phyloP scores from a whole-genome alignment of 2,113 vertebrate genomes.

The Phyllopteryx taeniolatus region DNA sequence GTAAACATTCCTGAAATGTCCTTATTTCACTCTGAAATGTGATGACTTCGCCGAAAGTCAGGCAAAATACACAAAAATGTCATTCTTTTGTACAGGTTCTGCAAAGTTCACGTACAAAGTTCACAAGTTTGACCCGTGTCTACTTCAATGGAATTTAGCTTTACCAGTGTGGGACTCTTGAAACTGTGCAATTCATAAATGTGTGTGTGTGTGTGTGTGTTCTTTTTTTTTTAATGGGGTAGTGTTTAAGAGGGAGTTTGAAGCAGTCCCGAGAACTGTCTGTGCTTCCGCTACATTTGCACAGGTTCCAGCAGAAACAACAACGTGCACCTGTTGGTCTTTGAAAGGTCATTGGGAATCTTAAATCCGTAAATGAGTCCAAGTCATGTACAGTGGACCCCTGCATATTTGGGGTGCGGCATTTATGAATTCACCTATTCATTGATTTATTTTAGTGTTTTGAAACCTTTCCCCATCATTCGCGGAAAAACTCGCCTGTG shows the following conservation, averaged over 20 bases:
- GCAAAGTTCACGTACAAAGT: background rate
- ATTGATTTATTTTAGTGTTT: background rate
- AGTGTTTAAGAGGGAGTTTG: background rate
- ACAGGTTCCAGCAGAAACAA: background rate
- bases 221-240: background rate
- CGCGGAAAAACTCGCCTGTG: background rate
- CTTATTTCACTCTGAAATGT: background rate
- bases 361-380: background rate
- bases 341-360: background rate
- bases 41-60: background rate
- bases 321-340: background rate
- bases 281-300: background rate
- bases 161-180: background rate
- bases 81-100: background rate
- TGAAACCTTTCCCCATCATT: background rate
- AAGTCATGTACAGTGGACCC: background rate
- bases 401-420: background rate
- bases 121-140: background rate
- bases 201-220: background rate
- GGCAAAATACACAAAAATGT: background rate
- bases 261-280: background rate
- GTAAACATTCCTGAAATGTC: conserved; percentile 14
- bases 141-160: background rate
- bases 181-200: too few relatives aligned
- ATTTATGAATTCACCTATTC: background rate